These are phyloP conservation scores for Peromyscus polionotus DNA, from an alignment of 2,113 vertebrate genomes.

Conservation along the genomic window DNA sequence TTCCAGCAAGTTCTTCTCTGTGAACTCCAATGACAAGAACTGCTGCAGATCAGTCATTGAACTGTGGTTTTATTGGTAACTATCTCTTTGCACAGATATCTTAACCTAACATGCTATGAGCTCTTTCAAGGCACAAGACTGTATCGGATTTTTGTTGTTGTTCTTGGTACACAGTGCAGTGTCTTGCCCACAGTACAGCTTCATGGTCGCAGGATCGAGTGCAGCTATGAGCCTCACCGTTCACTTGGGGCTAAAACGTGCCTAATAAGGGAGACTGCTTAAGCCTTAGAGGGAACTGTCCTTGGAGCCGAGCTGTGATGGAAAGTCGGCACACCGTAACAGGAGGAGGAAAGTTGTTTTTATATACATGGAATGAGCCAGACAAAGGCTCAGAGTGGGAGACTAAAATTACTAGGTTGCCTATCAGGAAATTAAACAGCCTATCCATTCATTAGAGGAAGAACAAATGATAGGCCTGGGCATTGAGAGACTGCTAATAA, in stretches of 20 bases:
- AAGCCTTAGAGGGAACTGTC: neutral
- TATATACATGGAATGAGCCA: slow-evolving; percentile 4
- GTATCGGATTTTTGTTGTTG: neutral
- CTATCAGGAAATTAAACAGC: slow-evolving; percentile 76
- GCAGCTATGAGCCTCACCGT: neutral
- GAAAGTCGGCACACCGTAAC: neutral
- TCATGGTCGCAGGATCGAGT: neutral
- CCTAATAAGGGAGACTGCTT: neutral
- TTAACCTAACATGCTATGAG: neutral
- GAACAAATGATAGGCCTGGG: slow-evolving; percentile 70
- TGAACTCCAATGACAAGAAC: neutral
- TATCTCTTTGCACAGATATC: neutral
- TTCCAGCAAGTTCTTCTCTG: neutral
- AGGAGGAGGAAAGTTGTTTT: slow-evolving; percentile 47
- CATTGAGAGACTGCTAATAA: slow-evolving; percentile 68
- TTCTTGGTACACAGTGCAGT: neutral
- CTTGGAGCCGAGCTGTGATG: slow-evolving; percentile 11
- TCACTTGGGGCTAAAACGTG: neutral
- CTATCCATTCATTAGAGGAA: slow-evolving; percentile 71
- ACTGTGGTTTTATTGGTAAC: slow-evolving; percentile 1
- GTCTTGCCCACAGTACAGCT: neutral
- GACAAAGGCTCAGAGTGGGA: slow-evolving; percentile 43
- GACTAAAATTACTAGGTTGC: slow-evolving; percentile 67
- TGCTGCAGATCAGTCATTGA: neutral
- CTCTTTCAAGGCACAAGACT: neutral